Evolutionary conservation across 2,888 invertebrate genomes (phyloP).

Genomic region (Pollenia amentaria): DNA sequence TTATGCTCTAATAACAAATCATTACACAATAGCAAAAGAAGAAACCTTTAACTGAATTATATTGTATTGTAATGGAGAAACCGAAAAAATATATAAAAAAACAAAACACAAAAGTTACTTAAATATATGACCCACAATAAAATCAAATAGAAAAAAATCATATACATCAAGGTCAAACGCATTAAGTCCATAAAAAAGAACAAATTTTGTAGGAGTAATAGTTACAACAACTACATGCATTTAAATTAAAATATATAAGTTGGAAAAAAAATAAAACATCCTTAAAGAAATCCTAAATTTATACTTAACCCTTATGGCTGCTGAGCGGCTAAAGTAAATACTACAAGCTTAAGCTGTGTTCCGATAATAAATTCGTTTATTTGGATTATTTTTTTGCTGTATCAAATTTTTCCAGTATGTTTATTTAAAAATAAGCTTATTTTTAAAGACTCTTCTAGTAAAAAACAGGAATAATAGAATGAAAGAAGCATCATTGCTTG

Average conservation of each 20-base stretch:
- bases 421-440: slow-evolving; percentile 22
- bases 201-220: too few species aligned
- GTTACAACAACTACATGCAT: too few species aligned
- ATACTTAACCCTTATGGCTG: not conserved
- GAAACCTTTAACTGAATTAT: slow-evolving; percentile 1
- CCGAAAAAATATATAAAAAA: not conserved
- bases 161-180: not conserved
- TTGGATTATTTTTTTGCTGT: not conserved
- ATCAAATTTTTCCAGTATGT: not conserved
- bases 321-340: slow-evolving; percentile 18
- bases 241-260: too few species aligned
- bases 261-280: too few species aligned
- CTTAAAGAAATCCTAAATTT: not conserved
- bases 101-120: slow-evolving; percentile 3
- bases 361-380: not conserved
- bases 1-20: slow-evolving; percentile 4
- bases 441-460: not conserved
- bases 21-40: not conserved
- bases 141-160: not conserved
- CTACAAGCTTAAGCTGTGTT: slow-evolving; percentile 7
- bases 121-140: not conserved
- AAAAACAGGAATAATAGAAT: not conserved
- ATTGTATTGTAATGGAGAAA: not conserved
- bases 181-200: not conserved
- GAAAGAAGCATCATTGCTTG: not conserved